These are phyloP conservation scores for Cebus imitator DNA, from an alignment of 2,113 vertebrate species.

Conservation along the genomic window DNA sequence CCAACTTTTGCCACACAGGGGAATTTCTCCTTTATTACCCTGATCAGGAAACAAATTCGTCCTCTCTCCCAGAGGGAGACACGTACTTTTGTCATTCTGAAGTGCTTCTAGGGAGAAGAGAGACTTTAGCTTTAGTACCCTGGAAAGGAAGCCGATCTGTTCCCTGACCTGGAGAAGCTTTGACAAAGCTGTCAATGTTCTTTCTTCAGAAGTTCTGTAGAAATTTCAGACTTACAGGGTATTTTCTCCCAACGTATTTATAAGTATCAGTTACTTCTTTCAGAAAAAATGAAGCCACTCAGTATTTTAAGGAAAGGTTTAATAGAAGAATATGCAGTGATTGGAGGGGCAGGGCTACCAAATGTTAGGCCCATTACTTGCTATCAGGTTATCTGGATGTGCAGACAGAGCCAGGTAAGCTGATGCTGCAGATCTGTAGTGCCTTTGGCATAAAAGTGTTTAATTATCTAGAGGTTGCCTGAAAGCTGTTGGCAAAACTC, in stretches of 20 bases:
- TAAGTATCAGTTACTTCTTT: neutral
- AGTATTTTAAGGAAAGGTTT: neutral
- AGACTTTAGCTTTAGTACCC: neutral
- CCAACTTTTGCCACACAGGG: neutral
- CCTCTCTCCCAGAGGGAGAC: neutral
- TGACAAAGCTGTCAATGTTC: neutral
- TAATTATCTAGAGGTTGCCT: neutral
- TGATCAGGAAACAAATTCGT: neutral
- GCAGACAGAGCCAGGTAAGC: neutral
- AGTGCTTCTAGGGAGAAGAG: neutral
- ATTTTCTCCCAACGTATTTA: neutral
- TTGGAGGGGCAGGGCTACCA: neutral
- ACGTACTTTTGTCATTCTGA: neutral
- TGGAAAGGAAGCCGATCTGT: neutral
- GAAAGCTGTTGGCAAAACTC: neutral
- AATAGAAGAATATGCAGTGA: neutral
- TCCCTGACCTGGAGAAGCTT: neutral
- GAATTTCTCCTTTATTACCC: neutral
- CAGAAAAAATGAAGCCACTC: neutral
- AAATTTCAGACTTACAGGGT: neutral
- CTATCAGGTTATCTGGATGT: neutral
- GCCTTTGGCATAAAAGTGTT: neutral
- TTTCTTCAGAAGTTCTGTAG: constrained; percentile 15
- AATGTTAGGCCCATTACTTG: neutral
- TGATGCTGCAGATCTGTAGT: neutral